These are phyloP conservation scores for Corydoras sp. DNA, from an alignment of 2,113 vertebrate genomes.

Conservation along the genomic window DNA sequence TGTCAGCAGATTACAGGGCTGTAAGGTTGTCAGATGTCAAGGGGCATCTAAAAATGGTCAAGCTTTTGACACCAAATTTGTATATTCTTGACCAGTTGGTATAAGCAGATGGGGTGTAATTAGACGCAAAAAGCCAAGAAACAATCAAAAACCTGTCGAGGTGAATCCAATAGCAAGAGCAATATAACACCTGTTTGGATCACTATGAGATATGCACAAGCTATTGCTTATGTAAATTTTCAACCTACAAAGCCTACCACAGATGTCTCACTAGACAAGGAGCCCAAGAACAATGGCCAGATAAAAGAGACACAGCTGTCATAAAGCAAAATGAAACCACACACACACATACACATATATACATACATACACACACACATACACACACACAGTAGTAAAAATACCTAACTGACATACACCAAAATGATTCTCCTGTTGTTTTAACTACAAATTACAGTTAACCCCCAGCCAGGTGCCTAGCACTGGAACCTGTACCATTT, in stretches of 20 bases:
- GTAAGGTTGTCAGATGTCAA: neutral
- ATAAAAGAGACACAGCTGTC: neutral
- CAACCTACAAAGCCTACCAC: neutral
- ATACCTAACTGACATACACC: neutral
- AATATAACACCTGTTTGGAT: neutral
- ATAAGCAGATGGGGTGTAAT: neutral
- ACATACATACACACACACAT: neutral
- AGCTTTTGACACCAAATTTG: neutral
- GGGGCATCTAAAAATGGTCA: neutral
- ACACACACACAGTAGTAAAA: neutral
- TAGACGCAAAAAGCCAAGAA: neutral
- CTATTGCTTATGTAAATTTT: neutral
- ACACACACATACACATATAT: neutral
- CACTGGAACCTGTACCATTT: neutral
- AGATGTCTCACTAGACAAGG: slow-evolving; percentile 1
- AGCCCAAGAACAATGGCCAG: neutral
- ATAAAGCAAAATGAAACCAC: neutral
- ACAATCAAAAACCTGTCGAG: neutral
- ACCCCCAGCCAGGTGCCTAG: neutral
- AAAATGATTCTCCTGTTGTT: neutral
- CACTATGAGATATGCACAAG: neutral
- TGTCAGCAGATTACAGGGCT: neutral
- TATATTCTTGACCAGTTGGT: neutral
- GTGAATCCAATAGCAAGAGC: neutral
- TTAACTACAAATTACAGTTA: neutral